Conservation (phyloP, 2,113 vertebrate species). For the Capreolus pygargus region DNA sequence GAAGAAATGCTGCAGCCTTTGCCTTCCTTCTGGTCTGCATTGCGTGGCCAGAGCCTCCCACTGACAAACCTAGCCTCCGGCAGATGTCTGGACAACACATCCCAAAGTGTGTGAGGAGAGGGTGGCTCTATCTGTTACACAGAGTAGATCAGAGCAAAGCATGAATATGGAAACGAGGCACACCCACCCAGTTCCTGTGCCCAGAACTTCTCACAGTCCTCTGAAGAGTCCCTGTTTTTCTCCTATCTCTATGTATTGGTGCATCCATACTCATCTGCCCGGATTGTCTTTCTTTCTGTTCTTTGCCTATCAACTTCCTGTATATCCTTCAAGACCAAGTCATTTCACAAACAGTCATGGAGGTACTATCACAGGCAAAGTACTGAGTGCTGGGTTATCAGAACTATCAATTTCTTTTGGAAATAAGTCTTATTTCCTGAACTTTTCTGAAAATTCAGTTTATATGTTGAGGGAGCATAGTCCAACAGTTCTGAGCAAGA, state of each 20-base stretch:
- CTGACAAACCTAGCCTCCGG: not conserved
- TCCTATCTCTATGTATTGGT: not conserved
- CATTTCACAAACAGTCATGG: not conserved
- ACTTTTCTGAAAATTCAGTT: not conserved
- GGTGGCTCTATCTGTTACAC: not conserved
- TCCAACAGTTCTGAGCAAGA: not conserved
- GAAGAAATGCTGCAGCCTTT: not conserved
- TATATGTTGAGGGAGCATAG: not conserved
- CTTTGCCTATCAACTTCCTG: not conserved
- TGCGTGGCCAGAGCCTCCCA: not conserved
- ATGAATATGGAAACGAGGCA: not conserved
- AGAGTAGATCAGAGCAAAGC: not conserved
- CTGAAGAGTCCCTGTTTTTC: not conserved
- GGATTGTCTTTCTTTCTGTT: not conserved
- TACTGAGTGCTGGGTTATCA: not conserved
- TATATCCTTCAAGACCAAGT: not conserved
- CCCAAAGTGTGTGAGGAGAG: not conserved
- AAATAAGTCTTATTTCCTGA: not conserved
- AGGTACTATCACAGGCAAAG: not conserved
- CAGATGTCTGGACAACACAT: not conserved
- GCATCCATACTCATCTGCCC: not conserved
- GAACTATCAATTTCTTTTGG: not conserved
- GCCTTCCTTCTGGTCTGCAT: not conserved
- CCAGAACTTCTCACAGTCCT: not conserved
- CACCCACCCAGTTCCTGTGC: not conserved